phyloP scores from a whole-genome alignment of 2,888 invertebrate species.

The Rosalia funebris region DNA sequence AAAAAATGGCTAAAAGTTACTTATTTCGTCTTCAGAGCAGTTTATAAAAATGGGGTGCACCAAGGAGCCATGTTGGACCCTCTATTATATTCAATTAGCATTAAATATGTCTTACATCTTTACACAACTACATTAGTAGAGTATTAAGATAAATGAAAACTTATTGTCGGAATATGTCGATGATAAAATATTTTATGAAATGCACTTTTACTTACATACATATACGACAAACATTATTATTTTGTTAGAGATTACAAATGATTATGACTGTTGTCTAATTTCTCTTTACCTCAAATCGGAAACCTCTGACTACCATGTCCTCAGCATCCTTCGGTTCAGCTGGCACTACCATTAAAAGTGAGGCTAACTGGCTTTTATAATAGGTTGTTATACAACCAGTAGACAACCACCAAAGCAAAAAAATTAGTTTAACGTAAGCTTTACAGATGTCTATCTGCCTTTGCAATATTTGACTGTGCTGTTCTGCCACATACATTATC shows the following conservation, averaged over 20 bases:
- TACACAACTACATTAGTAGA: background rate
- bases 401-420: constrained; percentile 41
- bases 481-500: constrained; percentile 1
- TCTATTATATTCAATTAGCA: background rate
- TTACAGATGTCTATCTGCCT: constrained; percentile 19
- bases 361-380: constrained; percentile 37
- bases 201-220: no score
- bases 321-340: constrained; percentile 27
- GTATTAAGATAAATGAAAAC: no score
- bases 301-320: constrained; percentile 28
- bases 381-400: constrained; percentile 31
- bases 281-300: constrained; percentile 31
- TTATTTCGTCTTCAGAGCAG: background rate
- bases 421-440: constrained; percentile 27
- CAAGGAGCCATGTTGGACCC: background rate
- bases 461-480: constrained; percentile 8
- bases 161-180: no score
- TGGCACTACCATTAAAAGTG: constrained; percentile 29
- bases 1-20: background rate
- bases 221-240: background rate
- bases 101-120: background rate
- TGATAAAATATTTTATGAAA: no score
- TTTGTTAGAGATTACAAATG: background rate
- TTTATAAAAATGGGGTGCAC: background rate
- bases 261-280: no score